phyloP scores from a whole-genome alignment of 2,113 vertebrate genomes.

The Podiceps cristatus region DNA sequence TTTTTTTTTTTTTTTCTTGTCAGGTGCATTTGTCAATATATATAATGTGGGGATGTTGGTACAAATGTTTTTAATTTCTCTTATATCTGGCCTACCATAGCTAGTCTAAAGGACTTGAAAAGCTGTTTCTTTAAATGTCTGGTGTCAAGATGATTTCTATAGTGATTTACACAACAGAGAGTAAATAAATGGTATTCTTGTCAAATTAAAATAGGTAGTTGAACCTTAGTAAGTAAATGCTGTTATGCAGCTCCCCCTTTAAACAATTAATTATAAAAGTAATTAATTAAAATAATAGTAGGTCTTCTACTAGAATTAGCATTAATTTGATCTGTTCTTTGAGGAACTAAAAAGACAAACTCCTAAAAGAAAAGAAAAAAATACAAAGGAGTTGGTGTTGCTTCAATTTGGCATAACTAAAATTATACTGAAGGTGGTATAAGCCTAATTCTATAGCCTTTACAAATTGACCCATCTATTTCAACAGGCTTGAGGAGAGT shows the following conservation, averaged over 20 bases:
- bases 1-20: neutral
- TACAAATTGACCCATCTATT: neutral
- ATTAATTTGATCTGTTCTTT: neutral
- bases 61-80: too few relatives aligned
- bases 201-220: neutral
- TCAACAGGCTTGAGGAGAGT: neutral
- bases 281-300: neutral
- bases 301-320: neutral
- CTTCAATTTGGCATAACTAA: neutral
- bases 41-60: too few relatives aligned
- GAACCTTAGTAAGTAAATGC: neutral
- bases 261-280: neutral
- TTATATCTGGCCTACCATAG: too few relatives aligned
- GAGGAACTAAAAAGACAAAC: neutral
- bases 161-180: too few relatives aligned
- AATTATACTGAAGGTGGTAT: neutral
- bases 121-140: too few relatives aligned
- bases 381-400: neutral
- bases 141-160: too few relatives aligned
- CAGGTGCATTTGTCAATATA: too few relatives aligned
- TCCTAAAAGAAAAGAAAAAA: neutral
- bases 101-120: too few relatives aligned
- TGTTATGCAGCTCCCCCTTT: neutral
- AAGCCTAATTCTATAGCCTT: neutral
- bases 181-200: neutral